Evolutionary conservation across 1,140 invertebrate species (phyloP), one percentile per base, ranked within the genome.

Genomic region (Drosophila santomea): DNA sequence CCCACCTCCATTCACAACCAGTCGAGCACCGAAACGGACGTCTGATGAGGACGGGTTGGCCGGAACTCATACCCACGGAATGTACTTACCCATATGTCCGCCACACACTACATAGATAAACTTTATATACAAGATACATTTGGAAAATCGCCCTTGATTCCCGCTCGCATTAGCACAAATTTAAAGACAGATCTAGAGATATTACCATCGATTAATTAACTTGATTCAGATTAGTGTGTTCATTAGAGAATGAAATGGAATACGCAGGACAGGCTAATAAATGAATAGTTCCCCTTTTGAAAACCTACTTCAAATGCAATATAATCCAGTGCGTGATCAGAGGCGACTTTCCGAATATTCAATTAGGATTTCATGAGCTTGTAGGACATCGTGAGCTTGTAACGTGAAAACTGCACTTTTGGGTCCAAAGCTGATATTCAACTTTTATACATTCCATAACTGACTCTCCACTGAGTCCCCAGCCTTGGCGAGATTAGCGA

Each of bases 11-110:
- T 64, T 20, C 64, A 66, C 64, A 52, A 66, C 64, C 59, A 64
- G 39, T 57, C 61, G 41, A 84, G 84, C 77, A 89, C 74, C 81
- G 83, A 88, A 73, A 88, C 83, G 12, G 83, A 88, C 23, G 83
- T 88, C 55, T 88, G 80, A 88, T 82, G 23, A 7, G 57, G 43
- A 35, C 10, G 15, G 8, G 44, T 14, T 43, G 14, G 54, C 60
- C 15, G 60, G 43, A 32, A 15, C 55, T n/a, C 35, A 14, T 36
- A 44, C 15, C 41, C 64, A 60, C 64, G 45, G 10, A 38, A 66
- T 43, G 67, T 71, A 71, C 67, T 71, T 71, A 71, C n/a, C 44
- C 25, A 57, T 69, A 71, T 38, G 69, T 41, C 67, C 47, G 67
- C 61, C 69, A 72, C 60, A 75, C 59, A 58, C 32, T 57, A 66